Percentiles rank a stretch among this genome's conserved stretches.
phyloP scores from a whole-genome alignment of 2,888 invertebrate genomes.

The Oegoconia quadripuncta region DNA sequence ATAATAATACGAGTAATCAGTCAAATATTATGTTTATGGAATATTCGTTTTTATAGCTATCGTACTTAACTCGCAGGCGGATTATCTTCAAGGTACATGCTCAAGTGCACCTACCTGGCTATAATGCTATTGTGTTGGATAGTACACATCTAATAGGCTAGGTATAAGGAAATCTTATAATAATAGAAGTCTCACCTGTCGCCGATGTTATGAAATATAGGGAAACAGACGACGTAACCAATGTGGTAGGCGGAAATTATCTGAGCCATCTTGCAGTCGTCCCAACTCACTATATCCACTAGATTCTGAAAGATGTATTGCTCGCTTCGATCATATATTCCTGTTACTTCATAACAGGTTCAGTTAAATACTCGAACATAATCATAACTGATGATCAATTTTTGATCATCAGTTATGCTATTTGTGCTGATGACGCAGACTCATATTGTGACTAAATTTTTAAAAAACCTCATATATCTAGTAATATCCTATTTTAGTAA shows the following conservation, averaged over 20 bases:
- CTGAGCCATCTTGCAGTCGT: conserved; percentile 54
- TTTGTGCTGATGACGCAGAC: neutral
- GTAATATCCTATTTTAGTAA: too few species aligned
- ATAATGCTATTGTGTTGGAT: too few species aligned
- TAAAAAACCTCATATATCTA: neutral
- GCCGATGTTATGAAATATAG: conserved; percentile 64
- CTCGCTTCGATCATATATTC: neutral
- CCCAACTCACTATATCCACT: conserved; percentile 53
- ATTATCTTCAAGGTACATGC: too few species aligned
- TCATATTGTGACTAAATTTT: neutral
- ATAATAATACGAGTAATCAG: too few species aligned
- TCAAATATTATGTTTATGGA: too few species aligned
- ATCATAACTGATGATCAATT: too few species aligned
- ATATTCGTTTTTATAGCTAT: neutral
- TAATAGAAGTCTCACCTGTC: conserved; percentile 43
- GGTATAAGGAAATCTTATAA: too few species aligned
- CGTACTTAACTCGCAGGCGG: too few species aligned
- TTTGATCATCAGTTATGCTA: neutral
- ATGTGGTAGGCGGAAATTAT: conserved; percentile 65
- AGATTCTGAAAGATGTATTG: conserved; percentile 38
- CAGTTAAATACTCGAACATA: too few species aligned
- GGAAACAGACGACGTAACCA: conserved; percentile 67
- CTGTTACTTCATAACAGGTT: neutral
- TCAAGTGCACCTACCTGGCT: too few species aligned
- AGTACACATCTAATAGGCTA: too few species aligned